These are phyloP conservation scores for Carposina sasakii DNA, from an alignment of 1,140 invertebrate species.

Conservation along the genomic window DNA sequence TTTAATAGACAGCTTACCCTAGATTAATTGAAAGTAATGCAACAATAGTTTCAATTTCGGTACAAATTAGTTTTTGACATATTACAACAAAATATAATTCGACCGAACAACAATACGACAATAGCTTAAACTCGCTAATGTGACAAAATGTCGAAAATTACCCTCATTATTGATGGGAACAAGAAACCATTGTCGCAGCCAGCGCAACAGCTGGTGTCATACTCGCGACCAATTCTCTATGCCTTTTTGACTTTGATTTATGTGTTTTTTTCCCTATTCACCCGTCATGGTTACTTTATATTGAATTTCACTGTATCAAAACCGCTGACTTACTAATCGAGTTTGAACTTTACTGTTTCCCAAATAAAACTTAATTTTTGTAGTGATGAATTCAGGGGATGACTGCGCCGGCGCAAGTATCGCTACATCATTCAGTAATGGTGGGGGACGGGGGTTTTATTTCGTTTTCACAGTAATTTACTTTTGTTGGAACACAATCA, in stretches of 20 bases:
- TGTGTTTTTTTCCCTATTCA: slow-evolving; percentile 71
- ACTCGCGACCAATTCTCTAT: slow-evolving; percentile 69
- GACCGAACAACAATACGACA: slow-evolving; percentile 41
- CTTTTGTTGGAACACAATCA: slow-evolving; percentile 61
- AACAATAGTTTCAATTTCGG: no score
- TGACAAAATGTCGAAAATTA: slow-evolving; percentile 67
- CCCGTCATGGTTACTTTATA: slow-evolving; percentile 59
- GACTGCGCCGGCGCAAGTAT: slow-evolving; percentile 57
- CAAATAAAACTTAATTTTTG: slow-evolving; percentile 15
- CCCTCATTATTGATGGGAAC: slow-evolving; percentile 68
- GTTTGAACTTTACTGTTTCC: slow-evolving; percentile 11
- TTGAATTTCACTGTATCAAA: slow-evolving; percentile 33
- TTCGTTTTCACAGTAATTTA: slow-evolving; percentile 70
- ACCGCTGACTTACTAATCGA: slow-evolving; percentile 12
- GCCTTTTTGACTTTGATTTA: slow-evolving; percentile 77
- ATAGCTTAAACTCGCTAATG: slow-evolving; percentile 59
- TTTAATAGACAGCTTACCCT: no score
- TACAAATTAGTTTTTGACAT: no score
- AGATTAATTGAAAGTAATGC: no score
- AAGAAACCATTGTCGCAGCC: slow-evolving; percentile 40
- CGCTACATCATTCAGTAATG: slow-evolving; percentile 69
- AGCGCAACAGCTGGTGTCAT: slow-evolving; percentile 57
- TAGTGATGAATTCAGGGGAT: slow-evolving; percentile 25
- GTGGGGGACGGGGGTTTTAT: slow-evolving; percentile 66
- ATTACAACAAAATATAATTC: slow-evolving; percentile 15